phyloP scores from a whole-genome alignment of 2,797 vertebrate species.

The Chelmon rostratus region DNA sequence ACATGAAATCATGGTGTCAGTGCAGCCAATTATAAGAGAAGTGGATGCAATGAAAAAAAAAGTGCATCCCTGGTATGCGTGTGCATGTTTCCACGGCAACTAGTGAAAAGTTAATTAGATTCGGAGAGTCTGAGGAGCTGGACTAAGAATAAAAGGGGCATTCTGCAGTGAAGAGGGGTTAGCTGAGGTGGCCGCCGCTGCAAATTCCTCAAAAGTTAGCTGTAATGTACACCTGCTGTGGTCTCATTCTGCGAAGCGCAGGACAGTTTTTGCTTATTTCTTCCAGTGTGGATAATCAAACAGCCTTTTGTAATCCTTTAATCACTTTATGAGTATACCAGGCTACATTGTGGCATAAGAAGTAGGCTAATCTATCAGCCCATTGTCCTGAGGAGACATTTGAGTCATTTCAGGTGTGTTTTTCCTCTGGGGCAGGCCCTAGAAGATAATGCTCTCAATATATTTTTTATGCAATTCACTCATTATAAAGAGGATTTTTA shows the following conservation, averaged over 20 bases:
- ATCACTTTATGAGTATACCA: conserved; percentile 53
- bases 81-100: conserved; percentile 62
- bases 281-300: not conserved
- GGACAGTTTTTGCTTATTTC: not conserved
- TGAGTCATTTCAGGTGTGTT: not conserved
- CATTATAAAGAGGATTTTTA: not conserved
- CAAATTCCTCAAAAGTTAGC: conserved; percentile 40
- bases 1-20: not conserved
- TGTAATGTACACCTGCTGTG: conserved; percentile 13
- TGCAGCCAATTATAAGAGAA: not conserved
- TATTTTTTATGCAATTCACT: too few relatives aligned
- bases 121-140: conserved; percentile 38
- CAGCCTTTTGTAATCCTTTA: conserved; percentile 61
- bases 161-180: conserved; percentile 34
- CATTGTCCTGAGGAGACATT: not conserved
- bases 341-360: conserved; percentile 35
- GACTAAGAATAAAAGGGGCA: conserved; percentile 37
- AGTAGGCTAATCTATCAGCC: conserved; percentile 54
- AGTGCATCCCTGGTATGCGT: not conserved
- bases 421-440: not conserved
- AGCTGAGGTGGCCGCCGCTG: conserved; percentile 4
- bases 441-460: too few relatives aligned
- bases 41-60: not conserved
- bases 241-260: not conserved
- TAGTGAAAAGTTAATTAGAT: conserved; percentile 58